Conservation (phyloP, 2,113 vertebrate species). For the Ovis canadensis region DNA sequence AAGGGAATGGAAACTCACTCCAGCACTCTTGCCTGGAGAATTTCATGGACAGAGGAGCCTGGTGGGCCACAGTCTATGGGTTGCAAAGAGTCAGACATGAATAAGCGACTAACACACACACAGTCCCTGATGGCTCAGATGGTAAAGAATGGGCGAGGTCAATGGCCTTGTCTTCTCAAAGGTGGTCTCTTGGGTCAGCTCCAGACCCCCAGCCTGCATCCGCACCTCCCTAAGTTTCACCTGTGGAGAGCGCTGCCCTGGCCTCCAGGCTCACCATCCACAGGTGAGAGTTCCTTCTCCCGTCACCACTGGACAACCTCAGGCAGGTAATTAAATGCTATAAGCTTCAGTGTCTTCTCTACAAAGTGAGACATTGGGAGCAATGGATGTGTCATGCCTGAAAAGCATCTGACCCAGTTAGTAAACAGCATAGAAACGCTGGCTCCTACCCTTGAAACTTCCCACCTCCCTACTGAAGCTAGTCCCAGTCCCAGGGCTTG, state of each 20-base stretch:
- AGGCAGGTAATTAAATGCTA: neutral
- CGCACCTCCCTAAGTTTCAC: neutral
- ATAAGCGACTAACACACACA: neutral
- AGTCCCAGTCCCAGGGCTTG: neutral
- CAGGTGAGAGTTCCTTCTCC: neutral
- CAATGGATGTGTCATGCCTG: fast-evolving
- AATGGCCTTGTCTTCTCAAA: neutral
- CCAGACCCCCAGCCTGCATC: neutral
- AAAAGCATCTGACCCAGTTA: neutral
- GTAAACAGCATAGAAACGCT: neutral
- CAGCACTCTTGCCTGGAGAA: neutral
- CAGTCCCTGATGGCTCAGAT: neutral
- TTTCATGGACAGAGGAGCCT: neutral
- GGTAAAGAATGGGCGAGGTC: neutral
- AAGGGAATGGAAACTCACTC: neutral
- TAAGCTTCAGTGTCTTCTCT: neutral
- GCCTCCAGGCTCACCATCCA: neutral
- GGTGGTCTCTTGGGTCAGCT: neutral
- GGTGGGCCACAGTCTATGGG: neutral
- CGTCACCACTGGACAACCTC: neutral
- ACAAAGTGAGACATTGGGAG: neutral
- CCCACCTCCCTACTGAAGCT: neutral
- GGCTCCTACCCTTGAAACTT: neutral
- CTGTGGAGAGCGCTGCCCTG: neutral
- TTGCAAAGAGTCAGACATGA: neutral